Evolutionary conservation across 1,140 invertebrate genomes (phyloP), one percentile per base, ranked within the genome.

Genomic region (Zaprionus ghesquierei): DNA sequence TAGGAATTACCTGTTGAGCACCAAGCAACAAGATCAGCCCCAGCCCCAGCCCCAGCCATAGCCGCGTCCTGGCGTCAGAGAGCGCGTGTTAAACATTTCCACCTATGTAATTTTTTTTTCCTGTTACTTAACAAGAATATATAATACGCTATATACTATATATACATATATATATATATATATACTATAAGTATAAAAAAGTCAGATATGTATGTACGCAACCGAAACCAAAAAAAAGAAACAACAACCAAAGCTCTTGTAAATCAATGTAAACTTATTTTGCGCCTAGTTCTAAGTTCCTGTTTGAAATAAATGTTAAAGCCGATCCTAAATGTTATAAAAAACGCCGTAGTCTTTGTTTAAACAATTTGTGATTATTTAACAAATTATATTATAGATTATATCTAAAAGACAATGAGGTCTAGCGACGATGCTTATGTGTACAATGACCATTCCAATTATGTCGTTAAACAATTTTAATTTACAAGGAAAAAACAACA

Each of bases 241-340:
- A 12, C 41, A 49, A 66, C 38, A 70, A 51, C 63, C 49, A 46
- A 55, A 64, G 54, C 44, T 66, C 46, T 62, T 78, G 70, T 75
- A 62, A 66, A 64, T 68, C 44, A 70, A 62, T 69, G 63, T 68
- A 76, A 75, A 81, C 69, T 62, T 77, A 79, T 66, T 74, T 70
- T 82, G 75, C 79, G 69, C 23, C 54, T 86, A 86, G 84, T 68
- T 77, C 15, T 86, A 86, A 86, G 82, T 89, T 89, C 79, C 85
- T 89, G 84, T 89, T 89, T 71, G 38, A 82, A 89, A 89, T 89
- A 89, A 89, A 89, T 80, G 84, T 89, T 89, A 66, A 87, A 81
- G 62, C 35, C 54, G 80, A 78, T 33, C 44, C 10, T 49, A 61
- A 46, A 49, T 12, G 3, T 25, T 41, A 12, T 1, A 31, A 55